phyloP scores from a whole-genome alignment of 2,113 vertebrate species.

The Ammodytes marinus region DNA sequence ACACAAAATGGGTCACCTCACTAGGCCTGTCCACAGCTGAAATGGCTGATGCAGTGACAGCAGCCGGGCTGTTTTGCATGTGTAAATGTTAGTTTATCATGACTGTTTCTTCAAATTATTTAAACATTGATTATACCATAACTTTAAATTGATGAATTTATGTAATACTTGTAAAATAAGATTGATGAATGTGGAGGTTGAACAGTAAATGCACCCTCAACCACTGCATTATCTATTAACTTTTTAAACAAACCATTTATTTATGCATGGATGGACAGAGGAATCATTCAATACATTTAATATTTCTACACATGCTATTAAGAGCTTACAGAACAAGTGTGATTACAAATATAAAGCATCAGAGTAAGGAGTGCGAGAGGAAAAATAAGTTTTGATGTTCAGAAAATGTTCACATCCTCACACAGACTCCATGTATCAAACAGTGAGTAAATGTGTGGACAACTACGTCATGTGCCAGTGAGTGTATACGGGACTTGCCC shows the following conservation, averaged over 20 bases:
- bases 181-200: not conserved
- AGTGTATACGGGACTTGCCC: constrained; percentile 9
- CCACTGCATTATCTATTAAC: not conserved
- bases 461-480: not conserved
- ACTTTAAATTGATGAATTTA: not conserved
- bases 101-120: not conserved
- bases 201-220: not conserved
- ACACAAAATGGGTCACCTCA: not conserved
- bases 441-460: constrained; percentile 15
- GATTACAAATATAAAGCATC: constrained; percentile 11
- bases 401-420: constrained; percentile 7
- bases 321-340: constrained; percentile 16
- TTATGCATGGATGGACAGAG: not conserved
- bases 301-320: constrained; percentile 6
- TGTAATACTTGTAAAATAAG: not conserved
- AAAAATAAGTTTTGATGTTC: not conserved
- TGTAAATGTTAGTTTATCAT: not conserved
- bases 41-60: not conserved
- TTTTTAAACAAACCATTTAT: constrained; percentile 9
- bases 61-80: no score
- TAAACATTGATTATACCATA: not conserved
- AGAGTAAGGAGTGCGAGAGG: not conserved
- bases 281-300: constrained; percentile 7
- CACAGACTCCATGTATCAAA: constrained; percentile 12
- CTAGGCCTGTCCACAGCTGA: not conserved